These are phyloP conservation scores for Manduca sexta DNA, from an alignment of 1,140 invertebrate genomes.

Conservation along the genomic window DNA sequence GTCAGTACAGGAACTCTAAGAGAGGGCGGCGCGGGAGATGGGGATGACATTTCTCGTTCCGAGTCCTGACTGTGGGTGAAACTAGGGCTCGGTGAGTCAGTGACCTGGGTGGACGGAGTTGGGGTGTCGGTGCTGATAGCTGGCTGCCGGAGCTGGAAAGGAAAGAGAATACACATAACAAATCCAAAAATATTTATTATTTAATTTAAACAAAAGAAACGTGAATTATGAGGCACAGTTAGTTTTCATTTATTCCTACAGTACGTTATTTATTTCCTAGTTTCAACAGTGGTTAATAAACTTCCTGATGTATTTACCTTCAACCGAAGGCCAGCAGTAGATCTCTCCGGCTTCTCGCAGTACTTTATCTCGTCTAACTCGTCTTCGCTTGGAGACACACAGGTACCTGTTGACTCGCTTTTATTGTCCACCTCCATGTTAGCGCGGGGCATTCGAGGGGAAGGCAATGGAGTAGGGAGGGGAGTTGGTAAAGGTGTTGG, in stretches of 20 bases:
- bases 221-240: no score
- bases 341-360: constrained; percentile 38
- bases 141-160: constrained; percentile 70
- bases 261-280: no score
- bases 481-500: constrained; percentile 81
- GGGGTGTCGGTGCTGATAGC: constrained; percentile 56
- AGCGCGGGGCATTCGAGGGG: constrained; percentile 57
- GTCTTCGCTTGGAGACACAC: constrained; percentile 60
- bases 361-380: constrained; percentile 54
- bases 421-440: constrained; percentile 51
- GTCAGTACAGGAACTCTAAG: constrained; percentile 77
- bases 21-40: constrained; percentile 51
- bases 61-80: constrained; percentile 68
- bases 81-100: constrained; percentile 64
- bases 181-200: not conserved
- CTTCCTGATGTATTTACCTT: constrained; percentile 44
- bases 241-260: no score
- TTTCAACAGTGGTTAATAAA: no score
- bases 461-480: constrained; percentile 76
- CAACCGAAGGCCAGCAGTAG: constrained; percentile 47
- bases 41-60: constrained; percentile 63
- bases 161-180: not conserved
- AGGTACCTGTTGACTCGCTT: constrained; percentile 43
- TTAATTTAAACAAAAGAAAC: no score
- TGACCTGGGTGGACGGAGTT: constrained; percentile 65